Base-by-base conservation (phyloP, 2,888 invertebrate species). In the Horisme vitalbata region DNA sequence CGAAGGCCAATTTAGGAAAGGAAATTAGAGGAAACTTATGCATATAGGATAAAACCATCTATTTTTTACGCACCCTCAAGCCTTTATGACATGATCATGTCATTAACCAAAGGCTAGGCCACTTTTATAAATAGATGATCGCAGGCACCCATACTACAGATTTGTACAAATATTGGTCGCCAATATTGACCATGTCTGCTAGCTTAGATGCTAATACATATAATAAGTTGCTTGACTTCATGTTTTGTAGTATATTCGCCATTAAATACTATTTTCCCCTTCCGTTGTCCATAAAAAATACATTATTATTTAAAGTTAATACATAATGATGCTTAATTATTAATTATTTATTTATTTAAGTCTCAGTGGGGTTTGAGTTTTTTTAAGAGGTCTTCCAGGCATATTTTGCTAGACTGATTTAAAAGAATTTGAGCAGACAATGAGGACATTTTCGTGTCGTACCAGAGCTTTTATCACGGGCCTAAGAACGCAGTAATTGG, bases 121-220 rank as follows among this genome's bases (percentile, higher is more conserved):
- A 28, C 20, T 4, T 15, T 18, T 15, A 18, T 24, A 9, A 27
- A 30, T 31, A 18, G 18, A 18, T 6, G 18, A 2, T 18, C 1
- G 2, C 6, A 5, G 18, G 18, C 6, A 18, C 18, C 4, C 18
- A n/a, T 1, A 18, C 4, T 78, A 81, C 79, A 74, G 77, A 81
- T 81, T 77, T 75, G 66, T 69, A 75, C 75, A 81, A 87, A 87
- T 79, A 83, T 79, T 78, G 53, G 65, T 55, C 41, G 63, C 68
- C 62, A 77, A 75, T 84, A 79, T 86, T 87, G 79, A 78, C 73
- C 60, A 69, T 75, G 82, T 81, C 82, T 80, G 79, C 70, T 65
- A 68, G 71, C 68, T 68, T 59, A 64, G 62, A 73, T 71, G 71
- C 68, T 76, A 77, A 75, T n/a, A n/a, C n/a, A n/a, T n/a, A n/a